These are phyloP conservation scores for Emydocephalus ijimae DNA, from an alignment of 2,113 vertebrate genomes.

Conservation along the genomic window DNA sequence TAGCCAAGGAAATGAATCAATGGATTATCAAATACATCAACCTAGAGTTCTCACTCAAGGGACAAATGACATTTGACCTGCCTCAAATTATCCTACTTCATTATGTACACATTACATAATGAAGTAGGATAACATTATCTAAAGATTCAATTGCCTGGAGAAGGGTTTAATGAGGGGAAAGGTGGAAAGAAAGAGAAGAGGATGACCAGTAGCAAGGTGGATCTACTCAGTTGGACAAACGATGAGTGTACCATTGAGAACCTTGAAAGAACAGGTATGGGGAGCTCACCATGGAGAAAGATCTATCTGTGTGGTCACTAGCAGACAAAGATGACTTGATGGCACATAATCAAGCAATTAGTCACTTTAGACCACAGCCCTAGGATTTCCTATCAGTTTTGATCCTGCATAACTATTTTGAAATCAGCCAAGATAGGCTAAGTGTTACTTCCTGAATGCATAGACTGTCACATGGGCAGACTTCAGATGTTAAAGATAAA, in stretches of 20 bases:
- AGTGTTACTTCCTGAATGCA: not conserved
- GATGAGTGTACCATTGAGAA: no score
- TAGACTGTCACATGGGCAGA: not conserved
- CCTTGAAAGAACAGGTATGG: not conserved
- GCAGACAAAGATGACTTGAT: not conserved
- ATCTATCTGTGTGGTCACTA: not conserved
- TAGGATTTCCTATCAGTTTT: not conserved
- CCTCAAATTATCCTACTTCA: not conserved
- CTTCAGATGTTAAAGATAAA: not conserved
- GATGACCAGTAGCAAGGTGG: not conserved
- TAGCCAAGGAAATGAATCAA: not conserved
- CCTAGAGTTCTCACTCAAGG: not conserved
- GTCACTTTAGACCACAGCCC: not conserved
- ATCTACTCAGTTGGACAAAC: not conserved
- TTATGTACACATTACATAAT: no score
- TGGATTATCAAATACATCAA: not conserved
- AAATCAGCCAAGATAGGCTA: not conserved
- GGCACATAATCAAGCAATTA: not conserved
- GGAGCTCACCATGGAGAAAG: not conserved
- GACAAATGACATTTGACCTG: not conserved
- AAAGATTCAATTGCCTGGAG: not conserved
- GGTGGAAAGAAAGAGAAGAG: not conserved
- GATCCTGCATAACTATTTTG: not conserved
- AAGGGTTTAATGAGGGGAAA: not conserved
- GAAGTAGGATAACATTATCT: not conserved